Evolutionary conservation across 2,113 vertebrate genomes (phyloP), one percentile per base, ranked within the genome.

Genomic region (Heloderma charlesbogerti): DNA sequence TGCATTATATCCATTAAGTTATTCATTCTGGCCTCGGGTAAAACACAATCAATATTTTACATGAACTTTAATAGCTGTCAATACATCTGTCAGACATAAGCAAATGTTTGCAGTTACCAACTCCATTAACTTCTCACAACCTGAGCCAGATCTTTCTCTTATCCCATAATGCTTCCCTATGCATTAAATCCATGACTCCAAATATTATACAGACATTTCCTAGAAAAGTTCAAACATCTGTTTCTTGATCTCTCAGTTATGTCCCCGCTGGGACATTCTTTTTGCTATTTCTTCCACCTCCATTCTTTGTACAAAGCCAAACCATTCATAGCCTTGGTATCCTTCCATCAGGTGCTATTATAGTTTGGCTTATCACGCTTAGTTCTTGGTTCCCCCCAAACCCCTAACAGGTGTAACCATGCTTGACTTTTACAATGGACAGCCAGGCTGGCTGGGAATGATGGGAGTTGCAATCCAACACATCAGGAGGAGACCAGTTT

Each of bases 21-120:
- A 74, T 80, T 43, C 43, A 80, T 43, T 80, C 60, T 69, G 43
- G 60, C 87, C 63, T 48, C 66, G 25, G 43, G 87, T 71, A 81
- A 88, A 88, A 51, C 51, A 27, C 7, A 88, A 80, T 88, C 87
- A 81, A 81, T 88, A 81, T 10, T 69, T 69, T 81, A 51, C 63
- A 88, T 81, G 77, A 80, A 81, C 87, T 69, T 29, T 69, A 88
- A 81, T 88, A 81, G 31, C 31, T 45, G 37, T 88, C 63, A 81
- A 88, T 88, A 81, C 25, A 69, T 81, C 63, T 54, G 63, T 69
- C 77, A 81, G 77, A n/a, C 45, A 71, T 71, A 25, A 80, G 45
- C 63, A 88, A 71, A 71, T 69, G 31, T 69, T 69, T 71, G 40
- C 87, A 80, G 80, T 88, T 88, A 86, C 9, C n/a, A 88, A 77